Evolutionary conservation across 1,140 invertebrate species (phyloP), one percentile per base, ranked within the genome.

Genomic region (Lethocerus indicus): DNA sequence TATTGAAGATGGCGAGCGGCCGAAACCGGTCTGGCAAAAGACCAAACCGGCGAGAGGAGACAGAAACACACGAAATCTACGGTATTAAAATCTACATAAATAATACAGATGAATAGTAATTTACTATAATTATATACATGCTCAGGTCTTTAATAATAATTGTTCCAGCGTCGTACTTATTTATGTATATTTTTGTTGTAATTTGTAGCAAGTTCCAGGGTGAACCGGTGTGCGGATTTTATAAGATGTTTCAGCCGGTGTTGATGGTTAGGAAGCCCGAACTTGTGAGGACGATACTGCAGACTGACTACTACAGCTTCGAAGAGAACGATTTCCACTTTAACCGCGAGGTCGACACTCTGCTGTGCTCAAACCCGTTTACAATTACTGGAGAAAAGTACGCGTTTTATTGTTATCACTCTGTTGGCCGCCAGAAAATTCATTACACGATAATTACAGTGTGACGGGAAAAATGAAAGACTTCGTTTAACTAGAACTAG

Each of bases 291-390:
- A 59, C 66, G 16, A 64, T 81, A 1, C 47, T 79, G 20, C 65
- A 73, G 2, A 75, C 71, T 55, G 72, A 78, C 54, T 77, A 75
- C 39, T 56, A 64, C 28, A 55, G 64, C 23, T 76, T 76, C 29
- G 20, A 50, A 24, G 39, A 43, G n/a, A 50, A 50, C 24, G 49
- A 50, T n/a, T 50, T 50, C 25, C 36, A 50, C 20, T 27, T 50
- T 23, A 50, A 28, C 27, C 52, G 61, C 26, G 67, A 73, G 52
- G 67, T 69, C 6, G 66, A 64, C 0, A 45, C 66, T 0, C 59
- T 62, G 28, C 61, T 65, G 20, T 67, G 71, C 49, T 65, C 67
- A 9, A 58, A 67, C 27, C 49, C 49, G 18, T 50, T 50, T 39
- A 24, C 41, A 2, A 37, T 50, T 2, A 26, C 27, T 9, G 49